A percentile compares a stretch with the other conserved stretches of the same genome.
These are phyloP conservation scores for Rhinichthys klamathensis DNA, from an alignment of 2,113 vertebrate genomes.

Conservation along the genomic window DNA sequence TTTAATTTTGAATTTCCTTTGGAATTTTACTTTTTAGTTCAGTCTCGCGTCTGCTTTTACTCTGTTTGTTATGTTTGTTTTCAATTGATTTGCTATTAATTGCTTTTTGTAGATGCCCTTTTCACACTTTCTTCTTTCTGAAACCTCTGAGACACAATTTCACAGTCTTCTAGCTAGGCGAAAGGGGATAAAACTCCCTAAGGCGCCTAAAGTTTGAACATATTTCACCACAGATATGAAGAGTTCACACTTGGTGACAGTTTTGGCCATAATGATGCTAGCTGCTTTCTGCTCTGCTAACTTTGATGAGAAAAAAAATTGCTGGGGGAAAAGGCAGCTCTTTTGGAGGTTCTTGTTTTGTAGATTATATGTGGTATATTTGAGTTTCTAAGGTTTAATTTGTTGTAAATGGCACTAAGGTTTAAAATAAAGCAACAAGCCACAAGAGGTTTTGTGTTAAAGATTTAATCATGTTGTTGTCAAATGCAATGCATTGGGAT, in stretches of 20 bases:
- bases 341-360: not conserved
- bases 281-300: not conserved
- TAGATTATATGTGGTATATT: not conserved
- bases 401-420: not conserved
- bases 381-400: not conserved
- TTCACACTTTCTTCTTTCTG: not conserved
- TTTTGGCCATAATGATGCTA: slow-evolving; percentile 8
- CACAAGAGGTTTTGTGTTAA: not conserved
- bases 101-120: slow-evolving; percentile 26
- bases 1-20: slow-evolving; percentile 1
- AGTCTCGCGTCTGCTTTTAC: not conserved
- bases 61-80: not conserved
- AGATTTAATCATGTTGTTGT: not conserved
- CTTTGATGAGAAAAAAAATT: slow-evolving; percentile 1
- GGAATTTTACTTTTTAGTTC: slow-evolving; percentile 6
- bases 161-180: slow-evolving; percentile 13
- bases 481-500: not conserved
- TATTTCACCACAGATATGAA: not conserved
- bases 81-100: slow-evolving; percentile 42
- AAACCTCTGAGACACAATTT: slow-evolving; percentile 33
- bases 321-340: not conserved
- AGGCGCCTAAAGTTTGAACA: slow-evolving; percentile 21
- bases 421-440: not conserved
- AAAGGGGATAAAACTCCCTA: slow-evolving; percentile 10
- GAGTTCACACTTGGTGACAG: not conserved